phyloP scores from a whole-genome alignment of 2,113 vertebrate species.

The Haemorhous mexicanus region DNA sequence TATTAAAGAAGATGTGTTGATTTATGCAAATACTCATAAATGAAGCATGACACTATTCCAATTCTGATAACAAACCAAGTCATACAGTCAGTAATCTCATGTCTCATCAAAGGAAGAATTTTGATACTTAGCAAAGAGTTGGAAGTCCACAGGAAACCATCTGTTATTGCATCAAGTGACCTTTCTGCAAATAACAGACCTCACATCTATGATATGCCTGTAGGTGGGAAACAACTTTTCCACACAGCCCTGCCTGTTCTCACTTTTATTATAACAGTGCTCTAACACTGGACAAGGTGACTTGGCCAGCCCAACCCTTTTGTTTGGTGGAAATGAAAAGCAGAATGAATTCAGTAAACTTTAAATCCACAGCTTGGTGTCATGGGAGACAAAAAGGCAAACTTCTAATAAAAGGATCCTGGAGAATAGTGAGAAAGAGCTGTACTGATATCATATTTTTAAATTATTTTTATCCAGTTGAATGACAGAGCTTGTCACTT shows the following conservation, averaged over 20 bases:
- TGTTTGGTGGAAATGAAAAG: background rate
- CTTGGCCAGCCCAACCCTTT: background rate
- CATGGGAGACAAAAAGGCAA: background rate
- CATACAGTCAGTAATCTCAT: background rate
- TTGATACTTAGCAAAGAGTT: background rate
- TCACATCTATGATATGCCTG: background rate
- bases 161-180: background rate
- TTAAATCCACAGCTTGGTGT: background rate
- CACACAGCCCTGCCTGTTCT: background rate
- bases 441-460: background rate
- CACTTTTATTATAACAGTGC: background rate
- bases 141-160: background rate
- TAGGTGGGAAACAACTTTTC: background rate
- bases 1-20: background rate
- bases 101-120: background rate
- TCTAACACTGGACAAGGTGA: background rate
- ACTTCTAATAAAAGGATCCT: background rate
- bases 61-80: background rate
- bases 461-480: slow-evolving; percentile 28
- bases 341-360: background rate
- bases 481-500: slow-evolving; percentile 39
- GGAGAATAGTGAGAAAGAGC: background rate
- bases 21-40: background rate
- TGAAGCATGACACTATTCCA: background rate
- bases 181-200: background rate